Base-by-base conservation (phyloP, 1,140 invertebrate species). In the Xylocopa sonorina region DNA sequence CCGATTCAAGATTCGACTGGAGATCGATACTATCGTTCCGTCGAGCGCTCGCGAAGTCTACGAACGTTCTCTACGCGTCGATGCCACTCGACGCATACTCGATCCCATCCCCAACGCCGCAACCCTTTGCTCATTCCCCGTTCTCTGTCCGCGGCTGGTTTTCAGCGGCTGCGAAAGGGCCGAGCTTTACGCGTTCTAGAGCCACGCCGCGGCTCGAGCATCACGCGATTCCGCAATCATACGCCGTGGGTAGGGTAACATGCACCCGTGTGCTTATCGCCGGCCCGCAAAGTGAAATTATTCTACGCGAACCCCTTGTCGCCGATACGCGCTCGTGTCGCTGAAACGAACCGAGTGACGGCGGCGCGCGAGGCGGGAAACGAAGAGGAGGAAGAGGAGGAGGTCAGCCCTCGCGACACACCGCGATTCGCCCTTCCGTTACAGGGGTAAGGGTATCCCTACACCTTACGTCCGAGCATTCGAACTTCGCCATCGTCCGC, bases 211-310 rank as follows among this genome's bases (percentile, higher is more conserved):
- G 18, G 32, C 74, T 57, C 51, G 69, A 29, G 53, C 71, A 76
- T 89, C 91, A 92, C 91, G 92, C 92, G 91, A 92, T 92, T 88
- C 86, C 76, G 89, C 90, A 91, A 92, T 92, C 91, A 90, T 90
- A 91, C 78, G 69, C 80, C 81, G 72, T 29, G 72, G 75, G 77
- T 73, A 84, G 82, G 80, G 86, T 88, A 92, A 92, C 91, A 90
- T 92, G 91, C 90, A 90, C 89, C 81, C 80, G 85, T 67, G 75
- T 81, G 60, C 91, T 92, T 92, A 92, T 92, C 91, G 85, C 74
- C 21, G 68, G 48, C 84, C n/a, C 75, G 91, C 87, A 92, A 92
- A 92, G 92, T 92, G 91, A 92, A 92, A 92, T 92, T 92, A 92
- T 92, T 91, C 88, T 83, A 87, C 86, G 86, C 86, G 80, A 91